phyloP scores from a whole-genome alignment of 2,113 vertebrate species.

The Pteronura brasiliensis region DNA sequence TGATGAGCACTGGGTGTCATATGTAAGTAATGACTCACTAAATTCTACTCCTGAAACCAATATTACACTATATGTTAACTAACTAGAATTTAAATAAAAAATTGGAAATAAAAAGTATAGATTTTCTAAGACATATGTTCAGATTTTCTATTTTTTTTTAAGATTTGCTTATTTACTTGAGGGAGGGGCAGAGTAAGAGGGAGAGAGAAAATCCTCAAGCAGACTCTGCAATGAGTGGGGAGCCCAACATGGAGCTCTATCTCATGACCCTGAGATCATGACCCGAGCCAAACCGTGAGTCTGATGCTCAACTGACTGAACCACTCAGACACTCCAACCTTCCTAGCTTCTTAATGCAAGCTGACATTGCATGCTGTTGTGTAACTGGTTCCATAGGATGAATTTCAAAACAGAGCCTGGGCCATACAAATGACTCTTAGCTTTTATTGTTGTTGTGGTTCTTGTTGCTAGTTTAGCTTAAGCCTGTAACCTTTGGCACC shows the following conservation, averaged over 20 bases:
- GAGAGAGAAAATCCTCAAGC: neutral
- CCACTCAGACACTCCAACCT: neutral
- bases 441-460: neutral
- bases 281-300: neutral
- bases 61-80: neutral
- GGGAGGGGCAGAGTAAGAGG: neutral
- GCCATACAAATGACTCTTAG: accelerated
- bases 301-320: neutral
- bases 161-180: neutral
- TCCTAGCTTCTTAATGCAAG: neutral
- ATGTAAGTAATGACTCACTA: neutral
- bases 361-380: neutral
- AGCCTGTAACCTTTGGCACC: neutral
- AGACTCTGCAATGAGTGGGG: neutral
- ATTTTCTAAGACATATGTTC: neutral
- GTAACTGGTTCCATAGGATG: neutral
- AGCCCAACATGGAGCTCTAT: neutral
- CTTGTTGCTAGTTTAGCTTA: neutral
- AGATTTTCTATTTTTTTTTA: neutral
- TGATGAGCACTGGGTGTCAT: neutral
- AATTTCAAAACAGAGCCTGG: neutral
- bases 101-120: neutral
- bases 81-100: neutral
- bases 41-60: too few species aligned
- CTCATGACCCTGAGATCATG: neutral